Evolutionary conservation across 2,797 vertebrate species (phyloP).

Genomic region (Squalus acanthias): DNA sequence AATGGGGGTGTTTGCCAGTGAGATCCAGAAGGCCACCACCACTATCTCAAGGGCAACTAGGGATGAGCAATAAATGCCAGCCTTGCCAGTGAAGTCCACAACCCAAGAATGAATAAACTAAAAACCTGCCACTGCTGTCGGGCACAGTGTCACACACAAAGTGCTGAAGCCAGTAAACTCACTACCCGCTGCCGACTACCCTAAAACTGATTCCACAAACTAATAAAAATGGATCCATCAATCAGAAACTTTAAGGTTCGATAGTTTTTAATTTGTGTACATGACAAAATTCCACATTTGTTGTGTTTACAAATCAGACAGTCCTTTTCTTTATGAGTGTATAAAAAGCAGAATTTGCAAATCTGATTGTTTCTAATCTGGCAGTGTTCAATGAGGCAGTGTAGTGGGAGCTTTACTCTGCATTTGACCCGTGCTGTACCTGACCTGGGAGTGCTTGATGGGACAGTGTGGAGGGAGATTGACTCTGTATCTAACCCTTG

Average conservation of each 20-base stretch:
- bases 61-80: not conserved
- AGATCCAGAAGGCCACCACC: not conserved
- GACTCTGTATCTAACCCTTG: not conserved
- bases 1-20: not conserved
- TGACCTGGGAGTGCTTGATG: not conserved
- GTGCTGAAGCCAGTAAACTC: not conserved
- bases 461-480: not conserved
- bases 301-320: not conserved
- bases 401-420: not conserved
- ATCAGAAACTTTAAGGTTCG: not conserved
- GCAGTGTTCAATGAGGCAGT: not conserved
- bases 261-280: not conserved
- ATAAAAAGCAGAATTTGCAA: not conserved
- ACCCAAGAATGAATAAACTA: not conserved
- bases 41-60: not conserved
- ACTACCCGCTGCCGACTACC: not conserved
- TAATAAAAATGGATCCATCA: not conserved
- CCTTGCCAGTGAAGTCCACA: not conserved
- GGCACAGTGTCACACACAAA: not conserved
- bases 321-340: not conserved
- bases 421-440: not conserved
- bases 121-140: not conserved
- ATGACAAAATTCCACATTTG: not conserved
- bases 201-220: not conserved
- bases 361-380: not conserved